Percentiles rank a stretch among this genome's conserved stretches.
Conservation (phyloP, 2,797 vertebrate species). For the Dromococcyx pavoninus region DNA sequence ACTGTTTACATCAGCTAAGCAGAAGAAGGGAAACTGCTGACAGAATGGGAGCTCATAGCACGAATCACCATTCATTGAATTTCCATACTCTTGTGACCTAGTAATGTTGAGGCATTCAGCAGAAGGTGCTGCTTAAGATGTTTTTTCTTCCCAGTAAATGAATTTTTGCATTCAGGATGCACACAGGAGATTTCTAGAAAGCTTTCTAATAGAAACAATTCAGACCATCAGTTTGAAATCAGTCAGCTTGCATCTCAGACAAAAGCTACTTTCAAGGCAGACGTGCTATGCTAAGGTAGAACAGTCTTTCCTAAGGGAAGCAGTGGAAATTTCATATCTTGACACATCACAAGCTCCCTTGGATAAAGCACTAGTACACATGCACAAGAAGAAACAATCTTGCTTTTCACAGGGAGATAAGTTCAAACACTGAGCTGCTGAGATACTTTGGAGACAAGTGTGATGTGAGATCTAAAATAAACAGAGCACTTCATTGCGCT, state of each 20-base stretch:
- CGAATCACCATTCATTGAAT: constrained; percentile 45
- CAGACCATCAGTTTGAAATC: neutral
- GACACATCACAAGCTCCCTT: neutral
- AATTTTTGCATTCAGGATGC: neutral
- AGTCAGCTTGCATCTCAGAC: neutral
- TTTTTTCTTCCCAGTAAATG: neutral
- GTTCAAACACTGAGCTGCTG: neutral
- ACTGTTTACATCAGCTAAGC: constrained; percentile 35
- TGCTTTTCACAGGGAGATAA: constrained; percentile 4
- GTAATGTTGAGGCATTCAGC: neutral
- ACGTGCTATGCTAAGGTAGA: neutral
- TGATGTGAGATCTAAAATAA: constrained; percentile 37
- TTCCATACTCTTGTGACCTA: constrained; percentile 25
- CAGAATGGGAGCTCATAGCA: constrained; percentile 47
- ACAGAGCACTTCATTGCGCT: constrained; percentile 9
- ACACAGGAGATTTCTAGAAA: neutral
- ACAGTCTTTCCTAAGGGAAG: neutral
- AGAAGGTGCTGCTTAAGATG: constrained; percentile 9
- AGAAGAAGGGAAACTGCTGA: constrained; percentile 57
- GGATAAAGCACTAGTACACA: neutral
- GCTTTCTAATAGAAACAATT: neutral
- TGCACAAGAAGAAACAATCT: neutral
- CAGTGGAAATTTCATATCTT: neutral
- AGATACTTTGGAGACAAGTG: neutral
- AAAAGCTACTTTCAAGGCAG: neutral